Evolutionary conservation across 2,888 invertebrate species (phyloP), one percentile per base, ranked within the genome.

Genomic region (Phasia obesa): DNA sequence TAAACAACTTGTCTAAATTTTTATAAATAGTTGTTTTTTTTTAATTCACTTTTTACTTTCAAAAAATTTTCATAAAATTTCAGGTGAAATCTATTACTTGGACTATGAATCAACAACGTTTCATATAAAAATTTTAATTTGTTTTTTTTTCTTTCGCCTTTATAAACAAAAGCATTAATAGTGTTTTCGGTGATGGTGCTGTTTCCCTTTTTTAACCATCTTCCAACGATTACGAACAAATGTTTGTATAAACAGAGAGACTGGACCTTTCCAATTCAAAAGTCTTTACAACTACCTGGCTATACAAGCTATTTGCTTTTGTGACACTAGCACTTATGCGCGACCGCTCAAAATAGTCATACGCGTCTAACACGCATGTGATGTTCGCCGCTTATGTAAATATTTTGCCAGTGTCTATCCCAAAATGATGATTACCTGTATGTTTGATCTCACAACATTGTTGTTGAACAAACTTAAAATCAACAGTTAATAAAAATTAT

Each of bases 381-480:
- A 82, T 82, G 78, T 78, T 64, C 49, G 74, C 82, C 82, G 82
- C 82, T 42, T 78, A 69, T 62, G 82, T 82, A 82, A 82, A 82
- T 82, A 82, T 82, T 82, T 82, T 82, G 78, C 78, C 69, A 73
- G 73, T 49, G 65, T 69, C 49, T 67, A 69, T 73, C 73, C 49
- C 47, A 62, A 59, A 49, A 71, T 67, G 82, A 74, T 74, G 73
- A 82, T 82, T 82, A 82, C 82, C 81, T 82, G 78, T 62, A 73
- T 78, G 71, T 65, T 47, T 60, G 76, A 60, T 71, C 57, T 53
- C 59, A 35, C 25, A 67, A n/a, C 21, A 9, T 47, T 77, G 38
- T 49, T 59, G 81, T 21, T 65, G 51, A 38, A 51, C 38, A 60
- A 17, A 23, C 65, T n/a, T 27, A 25, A 62, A 77, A 53, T 47